Percentiles rank a stretch among this genome's conserved stretches.
phyloP scores from a whole-genome alignment of 2,797 vertebrate species.

The Valencia hispanica region DNA sequence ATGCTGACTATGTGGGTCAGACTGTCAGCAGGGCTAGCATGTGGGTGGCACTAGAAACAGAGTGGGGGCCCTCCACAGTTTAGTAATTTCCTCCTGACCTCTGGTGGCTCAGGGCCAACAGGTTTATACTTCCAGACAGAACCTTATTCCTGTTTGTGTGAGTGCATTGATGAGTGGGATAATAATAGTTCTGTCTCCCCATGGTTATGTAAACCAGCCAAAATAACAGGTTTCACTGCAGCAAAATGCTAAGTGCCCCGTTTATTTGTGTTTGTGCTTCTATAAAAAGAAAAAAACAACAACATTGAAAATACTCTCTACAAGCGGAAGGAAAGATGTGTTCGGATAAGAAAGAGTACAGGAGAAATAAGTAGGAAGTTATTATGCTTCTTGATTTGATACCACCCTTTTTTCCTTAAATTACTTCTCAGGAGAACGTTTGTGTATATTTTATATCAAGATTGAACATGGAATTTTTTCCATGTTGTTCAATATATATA shows the following conservation, averaged over 20 bases:
- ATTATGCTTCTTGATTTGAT: not conserved
- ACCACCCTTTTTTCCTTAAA: not conserved
- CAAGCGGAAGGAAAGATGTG: slow-evolving; percentile 56
- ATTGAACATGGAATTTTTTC: not conserved
- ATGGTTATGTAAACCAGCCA: slow-evolving; percentile 46
- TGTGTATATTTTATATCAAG: not conserved
- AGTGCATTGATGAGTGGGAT: slow-evolving; percentile 33
- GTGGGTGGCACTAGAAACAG: slow-evolving; percentile 54
- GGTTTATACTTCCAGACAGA: slow-evolving; percentile 48
- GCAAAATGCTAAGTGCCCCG: slow-evolving; percentile 23
- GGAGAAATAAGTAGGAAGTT: slow-evolving; percentile 35
- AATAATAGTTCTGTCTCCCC: slow-evolving; percentile 36
- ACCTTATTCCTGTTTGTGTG: slow-evolving; percentile 35
- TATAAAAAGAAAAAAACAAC: slow-evolving; percentile 19
- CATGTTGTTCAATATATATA: not conserved
- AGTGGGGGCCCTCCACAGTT: slow-evolving; percentile 57
- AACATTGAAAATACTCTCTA: not conserved
- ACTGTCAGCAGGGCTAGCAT: slow-evolving; percentile 54
- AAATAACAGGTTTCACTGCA: slow-evolving; percentile 37
- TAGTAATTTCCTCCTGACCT: slow-evolving; percentile 72
- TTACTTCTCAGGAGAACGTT: not conserved
- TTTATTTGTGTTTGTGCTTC: slow-evolving; percentile 15
- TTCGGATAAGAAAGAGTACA: slow-evolving; percentile 47
- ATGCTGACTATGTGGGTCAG: slow-evolving; percentile 47
- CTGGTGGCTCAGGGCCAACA: slow-evolving; percentile 47